These are phyloP conservation scores for Premnoplex brunnescens DNA, from an alignment of 2,797 vertebrate species.

Conservation along the genomic window DNA sequence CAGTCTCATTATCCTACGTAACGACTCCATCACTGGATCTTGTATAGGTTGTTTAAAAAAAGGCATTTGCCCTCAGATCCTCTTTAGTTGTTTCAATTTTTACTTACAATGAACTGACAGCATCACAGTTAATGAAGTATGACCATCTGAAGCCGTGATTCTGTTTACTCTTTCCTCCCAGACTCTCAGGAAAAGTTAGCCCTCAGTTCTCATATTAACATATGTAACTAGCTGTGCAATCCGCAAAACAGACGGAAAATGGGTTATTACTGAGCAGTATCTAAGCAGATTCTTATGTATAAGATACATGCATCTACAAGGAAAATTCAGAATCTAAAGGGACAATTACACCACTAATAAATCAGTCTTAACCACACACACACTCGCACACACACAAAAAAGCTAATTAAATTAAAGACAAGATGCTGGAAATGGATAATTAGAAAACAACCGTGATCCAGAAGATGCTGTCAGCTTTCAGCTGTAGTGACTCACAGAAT, in stretches of 20 bases:
- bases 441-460: slow-evolving; percentile 13
- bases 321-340: neutral
- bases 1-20: neutral
- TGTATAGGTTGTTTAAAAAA: neutral
- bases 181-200: neutral
- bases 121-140: neutral
- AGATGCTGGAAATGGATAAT: slow-evolving; percentile 2
- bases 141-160: neutral
- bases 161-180: neutral
- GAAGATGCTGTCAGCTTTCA: slow-evolving; percentile 14
- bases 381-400: neutral
- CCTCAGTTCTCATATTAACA: neutral
- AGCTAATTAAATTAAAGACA: neutral
- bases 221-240: neutral
- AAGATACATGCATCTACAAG: neutral
- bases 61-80: neutral
- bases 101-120: neutral
- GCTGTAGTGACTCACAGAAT: slow-evolving; percentile 7
- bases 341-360: neutral
- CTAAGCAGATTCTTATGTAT: neutral
- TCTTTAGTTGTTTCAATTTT: neutral
- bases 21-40: neutral
- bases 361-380: neutral
- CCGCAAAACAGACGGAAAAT: neutral
- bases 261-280: neutral